Conservation (phyloP, 2,888 invertebrate species). For the Heterodera filipjevi region DNA sequence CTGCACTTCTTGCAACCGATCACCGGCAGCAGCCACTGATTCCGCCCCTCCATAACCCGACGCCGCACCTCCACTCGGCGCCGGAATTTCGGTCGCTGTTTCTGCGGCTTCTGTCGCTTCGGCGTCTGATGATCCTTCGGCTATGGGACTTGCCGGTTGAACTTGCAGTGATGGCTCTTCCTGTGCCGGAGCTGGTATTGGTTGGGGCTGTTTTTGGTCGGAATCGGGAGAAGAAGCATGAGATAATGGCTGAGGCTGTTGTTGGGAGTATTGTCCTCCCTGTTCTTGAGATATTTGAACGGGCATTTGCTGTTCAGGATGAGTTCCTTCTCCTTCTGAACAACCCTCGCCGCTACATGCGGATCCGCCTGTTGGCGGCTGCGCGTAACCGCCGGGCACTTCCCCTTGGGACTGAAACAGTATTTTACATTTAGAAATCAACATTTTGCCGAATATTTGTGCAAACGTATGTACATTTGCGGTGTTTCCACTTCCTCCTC, state of each 20-base stretch:
- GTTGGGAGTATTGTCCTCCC: constrained; percentile 13
- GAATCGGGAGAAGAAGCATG: neutral
- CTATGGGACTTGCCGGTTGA: constrained; percentile 14
- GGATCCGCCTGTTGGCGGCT: neutral
- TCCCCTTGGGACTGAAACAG: neutral
- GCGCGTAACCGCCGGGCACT: constrained; percentile 11
- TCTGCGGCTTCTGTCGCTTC: constrained; percentile 21
- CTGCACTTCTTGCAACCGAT: constrained; percentile 41
- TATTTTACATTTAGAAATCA: neutral
- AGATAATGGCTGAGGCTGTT: constrained; percentile 23
- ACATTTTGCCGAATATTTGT: neutral
- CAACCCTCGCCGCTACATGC: constrained; percentile 8
- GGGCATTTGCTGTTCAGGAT: constrained; percentile 12
- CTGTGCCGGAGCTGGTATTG: constrained; percentile 17
- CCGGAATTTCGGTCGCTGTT: constrained; percentile 2
- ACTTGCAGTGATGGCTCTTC: constrained; percentile 28
- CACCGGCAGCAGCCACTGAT: constrained; percentile 36
- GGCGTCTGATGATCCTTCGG: constrained; percentile 18
- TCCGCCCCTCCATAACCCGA: constrained; percentile 6
- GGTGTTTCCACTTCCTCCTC: neutral
- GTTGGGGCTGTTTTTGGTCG: constrained; percentile 1
- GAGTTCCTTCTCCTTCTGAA: neutral
- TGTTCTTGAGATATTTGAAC: constrained; percentile 20
- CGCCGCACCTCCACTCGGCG: neutral
- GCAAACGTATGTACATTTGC: neutral